Conservation (phyloP, 2,888 invertebrate species). For the Noctua comes region DNA sequence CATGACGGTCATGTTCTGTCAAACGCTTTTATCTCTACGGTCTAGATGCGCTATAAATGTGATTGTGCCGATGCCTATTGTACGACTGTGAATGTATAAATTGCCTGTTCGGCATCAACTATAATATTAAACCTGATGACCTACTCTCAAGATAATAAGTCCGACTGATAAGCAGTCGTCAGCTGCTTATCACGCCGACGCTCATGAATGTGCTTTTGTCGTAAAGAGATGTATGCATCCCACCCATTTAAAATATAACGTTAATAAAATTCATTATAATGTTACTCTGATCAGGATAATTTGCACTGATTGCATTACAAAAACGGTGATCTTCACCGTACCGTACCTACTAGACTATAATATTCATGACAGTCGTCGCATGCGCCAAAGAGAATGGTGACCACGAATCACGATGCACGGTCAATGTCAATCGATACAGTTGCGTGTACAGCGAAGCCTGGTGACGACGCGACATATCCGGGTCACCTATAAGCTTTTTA, state of each 20-base stretch:
- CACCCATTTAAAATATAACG: slow-evolving; percentile 20
- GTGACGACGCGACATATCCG: slow-evolving; percentile 57
- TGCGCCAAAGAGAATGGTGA: slow-evolving; percentile 71
- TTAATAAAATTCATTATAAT: slow-evolving; percentile 31
- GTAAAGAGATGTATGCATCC: slow-evolving; percentile 1
- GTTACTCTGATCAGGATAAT: slow-evolving; percentile 33
- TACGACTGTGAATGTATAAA: slow-evolving; percentile 18
- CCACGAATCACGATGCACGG: slow-evolving; percentile 75
- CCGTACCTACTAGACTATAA: slow-evolving; percentile 61
- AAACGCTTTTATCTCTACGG: slow-evolving; percentile 55
- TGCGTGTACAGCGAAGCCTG: slow-evolving; percentile 60
- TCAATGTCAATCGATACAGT: slow-evolving; percentile 78
- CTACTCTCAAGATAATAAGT: slow-evolving; percentile 32
- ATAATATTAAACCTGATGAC: slow-evolving; percentile 28
- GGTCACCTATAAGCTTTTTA: slow-evolving; percentile 54
- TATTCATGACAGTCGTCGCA: slow-evolving; percentile 70
- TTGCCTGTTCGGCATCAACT: slow-evolving; percentile 8
- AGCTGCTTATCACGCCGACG: slow-evolving; percentile 3
- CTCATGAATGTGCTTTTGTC: slow-evolving; percentile 17
- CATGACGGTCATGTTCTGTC: slow-evolving; percentile 57
- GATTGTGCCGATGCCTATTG: slow-evolving; percentile 39
- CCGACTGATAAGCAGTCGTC: slow-evolving; percentile 25
- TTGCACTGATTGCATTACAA: slow-evolving; percentile 45
- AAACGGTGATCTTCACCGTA: slow-evolving; percentile 38
- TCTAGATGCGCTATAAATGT: slow-evolving; percentile 42